Conservation (phyloP, 2,888 invertebrate species). For the Aricia artaxerxes region DNA sequence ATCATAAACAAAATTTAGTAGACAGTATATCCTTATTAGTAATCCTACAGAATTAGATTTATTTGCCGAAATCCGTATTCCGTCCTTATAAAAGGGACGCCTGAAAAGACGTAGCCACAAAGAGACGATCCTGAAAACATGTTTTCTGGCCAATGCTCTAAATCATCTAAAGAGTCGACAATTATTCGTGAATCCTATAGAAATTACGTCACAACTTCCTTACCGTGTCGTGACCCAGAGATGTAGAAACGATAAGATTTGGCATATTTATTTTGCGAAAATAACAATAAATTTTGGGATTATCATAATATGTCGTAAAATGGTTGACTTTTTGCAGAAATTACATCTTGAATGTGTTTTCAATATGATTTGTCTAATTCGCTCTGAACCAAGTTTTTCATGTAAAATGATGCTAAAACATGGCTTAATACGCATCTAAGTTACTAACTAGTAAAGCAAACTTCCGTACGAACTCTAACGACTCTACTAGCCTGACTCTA, state of each 20-base stretch:
- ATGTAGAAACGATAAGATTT: neutral
- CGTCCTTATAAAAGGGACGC: neutral
- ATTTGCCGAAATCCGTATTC: neutral
- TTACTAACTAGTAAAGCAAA: too few relatives aligned
- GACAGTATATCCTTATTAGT: neutral
- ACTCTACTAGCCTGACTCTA: too few relatives aligned
- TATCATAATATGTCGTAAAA: too few relatives aligned
- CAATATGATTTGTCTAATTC: too few relatives aligned
- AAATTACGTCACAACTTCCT: constrained; percentile 13
- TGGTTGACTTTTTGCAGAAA: too few relatives aligned
- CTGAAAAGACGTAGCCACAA: neutral
- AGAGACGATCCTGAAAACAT: constrained; percentile 6
- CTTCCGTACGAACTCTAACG: too few relatives aligned
- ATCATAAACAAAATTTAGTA: neutral
- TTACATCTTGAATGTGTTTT: too few relatives aligned
- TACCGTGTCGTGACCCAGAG: neutral
- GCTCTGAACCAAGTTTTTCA: too few relatives aligned
- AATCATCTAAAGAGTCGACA: constrained; percentile 5
- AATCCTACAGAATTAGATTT: neutral
- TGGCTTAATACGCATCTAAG: too few relatives aligned
- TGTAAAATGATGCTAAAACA: too few relatives aligned
- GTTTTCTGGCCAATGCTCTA: constrained; percentile 1
- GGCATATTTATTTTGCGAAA: neutral
- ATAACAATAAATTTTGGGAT: too few relatives aligned
- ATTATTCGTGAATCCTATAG: constrained; percentile 9